Evolutionary conservation across 2,888 invertebrate species (phyloP).

Genomic region (Adelognathus sp.): DNA sequence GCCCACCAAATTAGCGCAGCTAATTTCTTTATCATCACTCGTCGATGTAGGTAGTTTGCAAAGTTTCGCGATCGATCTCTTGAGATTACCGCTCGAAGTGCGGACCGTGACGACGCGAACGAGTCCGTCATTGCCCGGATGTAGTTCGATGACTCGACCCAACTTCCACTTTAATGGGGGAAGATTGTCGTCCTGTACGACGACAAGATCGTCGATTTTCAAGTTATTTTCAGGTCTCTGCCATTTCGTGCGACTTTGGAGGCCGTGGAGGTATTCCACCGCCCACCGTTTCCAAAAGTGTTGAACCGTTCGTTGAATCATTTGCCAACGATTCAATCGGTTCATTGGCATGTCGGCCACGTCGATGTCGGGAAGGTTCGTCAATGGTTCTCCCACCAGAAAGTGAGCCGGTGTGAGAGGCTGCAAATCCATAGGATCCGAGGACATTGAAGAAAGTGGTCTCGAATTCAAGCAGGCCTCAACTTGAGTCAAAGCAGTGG

Average conservation of each 20-base stretch:
- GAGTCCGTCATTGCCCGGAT: conserved; percentile 30
- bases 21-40: conserved; percentile 18
- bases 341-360: conserved; percentile 54
- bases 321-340: conserved; percentile 65
- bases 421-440: conserved; percentile 60
- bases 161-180: conserved; percentile 45
- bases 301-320: conserved; percentile 58
- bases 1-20: conserved; percentile 35
- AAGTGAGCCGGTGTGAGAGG: conserved; percentile 73
- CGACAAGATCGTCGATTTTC: conserved; percentile 25
- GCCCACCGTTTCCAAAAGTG: conserved; percentile 64
- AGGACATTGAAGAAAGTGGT: conserved; percentile 65
- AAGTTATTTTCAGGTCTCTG: conserved; percentile 2
- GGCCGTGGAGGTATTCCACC: conserved; percentile 58
- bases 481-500: conserved; percentile 64
- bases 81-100: conserved; percentile 22
- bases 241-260: conserved; percentile 66
- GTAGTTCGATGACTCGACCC: conserved; percentile 34
- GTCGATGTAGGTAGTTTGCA: conserved; percentile 30
- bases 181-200: conserved; percentile 35
- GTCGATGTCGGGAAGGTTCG: conserved; percentile 56
- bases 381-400: conserved; percentile 65
- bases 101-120: conserved; percentile 26
- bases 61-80: conserved; percentile 26
- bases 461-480: conserved; percentile 70